Evolutionary conservation across 2,888 invertebrate genomes (phyloP).

Genomic region (Hyposoter didymator): DNA sequence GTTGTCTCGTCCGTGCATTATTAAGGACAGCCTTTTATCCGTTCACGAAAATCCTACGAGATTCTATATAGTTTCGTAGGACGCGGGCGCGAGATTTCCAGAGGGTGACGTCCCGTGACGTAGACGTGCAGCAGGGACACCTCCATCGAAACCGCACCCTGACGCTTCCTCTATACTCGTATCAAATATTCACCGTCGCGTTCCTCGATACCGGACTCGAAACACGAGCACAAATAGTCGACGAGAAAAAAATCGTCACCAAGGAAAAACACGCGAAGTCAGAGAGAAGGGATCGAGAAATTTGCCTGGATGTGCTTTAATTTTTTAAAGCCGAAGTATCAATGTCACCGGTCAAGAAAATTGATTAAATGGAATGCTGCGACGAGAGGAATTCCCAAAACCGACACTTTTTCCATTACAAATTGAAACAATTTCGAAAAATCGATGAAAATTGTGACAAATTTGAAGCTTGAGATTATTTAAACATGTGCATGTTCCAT

Average conservation of each 20-base stretch:
- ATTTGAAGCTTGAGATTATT: not conserved
- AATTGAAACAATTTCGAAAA: not conserved
- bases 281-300: not conserved
- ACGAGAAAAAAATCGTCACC: not conserved
- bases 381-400: not conserved
- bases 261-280: not conserved
- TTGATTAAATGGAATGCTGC: not conserved
- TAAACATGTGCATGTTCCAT: not conserved
- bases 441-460: not conserved
- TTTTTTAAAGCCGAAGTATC: not conserved
- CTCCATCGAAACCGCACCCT: conserved; percentile 59
- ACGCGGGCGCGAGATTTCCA: conserved; percentile 32
- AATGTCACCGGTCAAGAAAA: not conserved
- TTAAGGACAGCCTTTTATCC: not conserved
- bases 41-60: conserved; percentile 10
- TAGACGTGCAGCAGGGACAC: conserved; percentile 50
- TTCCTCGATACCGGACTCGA: not conserved
- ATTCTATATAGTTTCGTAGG: conserved; percentile 26
- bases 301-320: not conserved
- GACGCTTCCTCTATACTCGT: not conserved
- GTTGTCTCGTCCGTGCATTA: not conserved
- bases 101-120: conserved; percentile 59
- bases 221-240: not conserved
- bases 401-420: not conserved
- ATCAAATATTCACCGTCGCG: not conserved